These are phyloP conservation scores for Drosophila obscura DNA, from an alignment of 1,140 invertebrate species.

Conservation along the genomic window DNA sequence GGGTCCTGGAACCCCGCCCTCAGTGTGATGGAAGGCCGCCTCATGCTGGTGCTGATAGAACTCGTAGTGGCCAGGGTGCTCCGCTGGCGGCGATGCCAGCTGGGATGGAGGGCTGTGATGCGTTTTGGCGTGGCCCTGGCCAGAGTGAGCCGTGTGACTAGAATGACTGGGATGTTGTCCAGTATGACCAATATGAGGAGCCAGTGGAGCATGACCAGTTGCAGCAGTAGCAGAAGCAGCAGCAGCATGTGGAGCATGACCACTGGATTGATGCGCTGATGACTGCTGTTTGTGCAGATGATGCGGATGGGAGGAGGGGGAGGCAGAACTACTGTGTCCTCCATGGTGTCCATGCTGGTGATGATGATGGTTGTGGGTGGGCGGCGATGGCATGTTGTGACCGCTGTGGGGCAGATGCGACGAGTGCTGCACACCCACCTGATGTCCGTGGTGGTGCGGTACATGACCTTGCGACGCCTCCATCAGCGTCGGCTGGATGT, in stretches of 20 bases:
- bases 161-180: constrained; percentile 14
- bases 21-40: constrained; percentile 50
- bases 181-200: no score
- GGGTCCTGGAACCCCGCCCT: constrained; percentile 23
- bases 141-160: constrained; percentile 34
- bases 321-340: constrained; percentile 24
- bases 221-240: constrained; percentile 21
- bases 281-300: constrained; percentile 55
- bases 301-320: constrained; percentile 41
- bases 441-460: constrained; percentile 83
- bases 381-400: constrained; percentile 83
- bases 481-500: constrained; percentile 86
- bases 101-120: constrained; percentile 66
- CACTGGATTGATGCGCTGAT: constrained; percentile 49
- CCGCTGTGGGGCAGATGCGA: constrained; percentile 83
- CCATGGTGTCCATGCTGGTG: constrained; percentile 59
- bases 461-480: constrained; percentile 85
- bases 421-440: constrained; percentile 79
- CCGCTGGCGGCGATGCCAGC: constrained; percentile 58
- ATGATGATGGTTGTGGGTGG: constrained; percentile 82
- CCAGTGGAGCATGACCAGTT: no score
- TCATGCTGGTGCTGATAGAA: constrained; percentile 73
- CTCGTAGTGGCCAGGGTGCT: constrained; percentile 63
- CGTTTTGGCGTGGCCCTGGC: constrained; percentile 39
- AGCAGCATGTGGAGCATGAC: constrained; percentile 34